Conservation (phyloP, 2,888 invertebrate genomes). For the Phlogophora meticulosa region DNA sequence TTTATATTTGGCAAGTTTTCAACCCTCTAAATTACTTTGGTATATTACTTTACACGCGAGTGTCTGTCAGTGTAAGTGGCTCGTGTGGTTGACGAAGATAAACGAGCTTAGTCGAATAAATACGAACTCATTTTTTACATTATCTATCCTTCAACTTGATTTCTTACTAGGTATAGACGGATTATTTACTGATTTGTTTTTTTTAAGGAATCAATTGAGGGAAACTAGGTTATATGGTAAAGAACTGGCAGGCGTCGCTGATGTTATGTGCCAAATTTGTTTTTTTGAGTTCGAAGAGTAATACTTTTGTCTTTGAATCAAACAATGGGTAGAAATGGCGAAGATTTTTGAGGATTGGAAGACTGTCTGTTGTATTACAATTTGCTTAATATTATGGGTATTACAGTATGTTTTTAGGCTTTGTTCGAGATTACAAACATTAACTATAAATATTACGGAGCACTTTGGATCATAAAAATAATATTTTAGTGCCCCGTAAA, state of each 20-base stretch:
- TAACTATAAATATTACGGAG: no score
- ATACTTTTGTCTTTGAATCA: not conserved
- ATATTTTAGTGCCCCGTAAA: no score
- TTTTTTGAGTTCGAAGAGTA: not conserved
- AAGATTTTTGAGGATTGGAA: not conserved
- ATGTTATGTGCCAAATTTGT: slow-evolving; percentile 25
- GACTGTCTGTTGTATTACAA: not conserved
- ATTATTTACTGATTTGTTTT: slow-evolving; percentile 34
- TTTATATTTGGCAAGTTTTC: slow-evolving; percentile 52
- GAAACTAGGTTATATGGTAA: not conserved
- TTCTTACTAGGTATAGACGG: not conserved
- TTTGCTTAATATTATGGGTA: not conserved
- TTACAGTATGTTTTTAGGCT: no score
- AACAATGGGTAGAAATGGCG: not conserved
- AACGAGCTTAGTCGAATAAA: slow-evolving; percentile 3
- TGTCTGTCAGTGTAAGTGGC: slow-evolving; percentile 1
- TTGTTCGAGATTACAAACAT: no score
- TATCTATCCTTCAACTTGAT: not conserved
- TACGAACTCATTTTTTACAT: not conserved
- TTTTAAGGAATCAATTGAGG: slow-evolving; percentile 9
- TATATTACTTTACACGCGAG: not conserved
- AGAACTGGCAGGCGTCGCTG: slow-evolving; percentile 18
- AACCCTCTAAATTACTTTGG: slow-evolving; percentile 27
- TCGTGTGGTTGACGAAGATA: slow-evolving; percentile 14
- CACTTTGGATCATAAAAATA: no score